These are phyloP conservation scores for Macrobrachium nipponense DNA, from an alignment of 1,140 invertebrate genomes.

Conservation along the genomic window DNA sequence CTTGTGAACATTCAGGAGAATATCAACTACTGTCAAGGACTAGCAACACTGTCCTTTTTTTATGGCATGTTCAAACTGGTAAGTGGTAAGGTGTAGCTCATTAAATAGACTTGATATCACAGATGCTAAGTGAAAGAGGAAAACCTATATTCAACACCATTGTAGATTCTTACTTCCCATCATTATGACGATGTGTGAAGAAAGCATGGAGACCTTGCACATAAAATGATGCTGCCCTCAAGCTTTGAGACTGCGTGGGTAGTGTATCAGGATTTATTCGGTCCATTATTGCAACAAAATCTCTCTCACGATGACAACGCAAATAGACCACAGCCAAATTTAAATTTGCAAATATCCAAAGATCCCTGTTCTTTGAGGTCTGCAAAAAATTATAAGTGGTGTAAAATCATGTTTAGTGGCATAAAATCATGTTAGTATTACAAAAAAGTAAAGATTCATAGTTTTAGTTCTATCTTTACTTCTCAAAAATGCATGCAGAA, in stretches of 20 bases:
- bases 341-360: slow-evolving; percentile 94
- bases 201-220: slow-evolving; percentile 96
- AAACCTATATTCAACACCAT: neutral
- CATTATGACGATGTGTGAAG: slow-evolving; percentile 94
- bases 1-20: no score
- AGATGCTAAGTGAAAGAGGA: neutral
- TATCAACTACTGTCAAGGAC: no score
- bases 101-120: no score
- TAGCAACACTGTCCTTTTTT: no score
- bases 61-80: no score
- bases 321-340: slow-evolving; percentile 97
- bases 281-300: slow-evolving; percentile 87
- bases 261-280: slow-evolving; percentile 88
- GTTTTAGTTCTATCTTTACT: no score
- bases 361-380: slow-evolving; percentile 87
- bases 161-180: slow-evolving; percentile 86
- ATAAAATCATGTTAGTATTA: neutral
- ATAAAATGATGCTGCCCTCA: slow-evolving; percentile 93
- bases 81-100: no score
- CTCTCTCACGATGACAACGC: slow-evolving; percentile 76
- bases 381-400: slow-evolving; percentile 67
- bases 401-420: no score
- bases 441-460: no score
- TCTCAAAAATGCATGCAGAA: no score
- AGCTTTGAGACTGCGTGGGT: slow-evolving; percentile 86